Evolutionary conservation across 2,113 vertebrate species (phyloP).

Genomic region (Prochilodus magdalenae): DNA sequence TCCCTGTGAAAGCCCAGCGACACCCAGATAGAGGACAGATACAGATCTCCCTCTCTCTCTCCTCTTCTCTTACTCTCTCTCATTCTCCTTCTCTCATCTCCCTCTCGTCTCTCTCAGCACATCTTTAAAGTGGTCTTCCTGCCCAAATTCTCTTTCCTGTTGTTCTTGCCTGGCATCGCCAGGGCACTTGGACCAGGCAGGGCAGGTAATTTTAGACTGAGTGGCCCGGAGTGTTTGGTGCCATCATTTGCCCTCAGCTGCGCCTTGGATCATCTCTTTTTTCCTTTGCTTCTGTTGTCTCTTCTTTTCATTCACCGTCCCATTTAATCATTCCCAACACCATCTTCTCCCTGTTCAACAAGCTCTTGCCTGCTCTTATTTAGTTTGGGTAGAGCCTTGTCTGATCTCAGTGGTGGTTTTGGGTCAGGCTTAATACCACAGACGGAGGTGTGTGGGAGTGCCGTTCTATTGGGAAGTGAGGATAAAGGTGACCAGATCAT

Average conservation of each 20-base stretch:
- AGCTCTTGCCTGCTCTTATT: too few relatives aligned
- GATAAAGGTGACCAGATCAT: too few relatives aligned
- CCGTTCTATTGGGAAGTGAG: too few relatives aligned
- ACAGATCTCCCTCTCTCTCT: constrained; percentile 58
- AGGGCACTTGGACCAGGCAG: constrained; percentile 34
- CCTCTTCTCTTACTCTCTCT: constrained; percentile 21
- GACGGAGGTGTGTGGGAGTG: too few relatives aligned
- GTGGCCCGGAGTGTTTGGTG: constrained; percentile 45
- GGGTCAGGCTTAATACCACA: too few relatives aligned
- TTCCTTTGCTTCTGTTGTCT: not conserved
- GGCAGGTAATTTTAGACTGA: constrained; percentile 51
- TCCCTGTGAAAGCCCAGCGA: constrained; percentile 53
- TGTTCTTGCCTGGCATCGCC: constrained; percentile 11
- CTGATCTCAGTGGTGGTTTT: too few relatives aligned
- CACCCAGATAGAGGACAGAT: constrained; percentile 68
- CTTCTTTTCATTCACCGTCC: not conserved
- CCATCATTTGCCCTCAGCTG: constrained; percentile 53
- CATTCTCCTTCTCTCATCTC: too few relatives aligned
- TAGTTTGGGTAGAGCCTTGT: too few relatives aligned
- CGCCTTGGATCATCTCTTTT: constrained; percentile 53
- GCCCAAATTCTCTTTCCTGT: constrained; percentile 21
- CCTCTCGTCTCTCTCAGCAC: constrained; percentile 2
- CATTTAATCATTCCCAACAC: constrained; percentile 46
- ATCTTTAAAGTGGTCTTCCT: constrained; percentile 36
- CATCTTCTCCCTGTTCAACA: too few relatives aligned